These are phyloP conservation scores for Perodicticus potto DNA, from an alignment of 2,797 vertebrate species.

Conservation along the genomic window DNA sequence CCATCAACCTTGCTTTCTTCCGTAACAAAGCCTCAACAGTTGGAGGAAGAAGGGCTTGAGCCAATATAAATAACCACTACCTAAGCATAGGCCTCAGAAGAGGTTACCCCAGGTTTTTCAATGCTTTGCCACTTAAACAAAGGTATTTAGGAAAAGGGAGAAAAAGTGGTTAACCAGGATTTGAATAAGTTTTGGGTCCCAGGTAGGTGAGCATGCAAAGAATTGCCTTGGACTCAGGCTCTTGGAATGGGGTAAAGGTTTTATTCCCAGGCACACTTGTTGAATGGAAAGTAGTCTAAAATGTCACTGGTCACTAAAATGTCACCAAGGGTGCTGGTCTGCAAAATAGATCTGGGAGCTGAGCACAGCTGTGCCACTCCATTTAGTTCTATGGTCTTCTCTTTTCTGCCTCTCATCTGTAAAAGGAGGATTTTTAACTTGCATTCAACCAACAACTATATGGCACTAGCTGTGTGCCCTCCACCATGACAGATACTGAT, in stretches of 20 bases:
- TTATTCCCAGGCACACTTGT: neutral
- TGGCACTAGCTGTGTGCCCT: neutral
- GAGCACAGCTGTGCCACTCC: neutral
- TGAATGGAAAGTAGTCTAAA: neutral
- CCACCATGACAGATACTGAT: rapidly evolving
- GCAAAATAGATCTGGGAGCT: neutral
- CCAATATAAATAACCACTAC: slow-evolving; percentile 25
- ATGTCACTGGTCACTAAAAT: neutral
- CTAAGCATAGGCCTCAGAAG: neutral
- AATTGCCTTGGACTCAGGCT: neutral
- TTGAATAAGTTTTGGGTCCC: neutral
- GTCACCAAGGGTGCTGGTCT: rapidly evolving
- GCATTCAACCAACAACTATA: neutral
- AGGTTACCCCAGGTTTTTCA: neutral
- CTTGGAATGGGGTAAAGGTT: neutral
- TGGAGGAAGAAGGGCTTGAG: slow-evolving; percentile 20
- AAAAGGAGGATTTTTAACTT: neutral
- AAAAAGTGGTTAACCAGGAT: neutral
- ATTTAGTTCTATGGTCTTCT: neutral
- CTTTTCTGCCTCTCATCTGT: neutral
- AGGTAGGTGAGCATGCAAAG: neutral
- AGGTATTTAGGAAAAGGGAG: neutral
- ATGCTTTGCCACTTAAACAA: neutral
- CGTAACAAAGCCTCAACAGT: slow-evolving; percentile 58
- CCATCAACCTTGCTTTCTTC: slow-evolving; percentile 59